Conservation (phyloP, 2,797 vertebrate species). For the Gambusia yucatana region DNA sequence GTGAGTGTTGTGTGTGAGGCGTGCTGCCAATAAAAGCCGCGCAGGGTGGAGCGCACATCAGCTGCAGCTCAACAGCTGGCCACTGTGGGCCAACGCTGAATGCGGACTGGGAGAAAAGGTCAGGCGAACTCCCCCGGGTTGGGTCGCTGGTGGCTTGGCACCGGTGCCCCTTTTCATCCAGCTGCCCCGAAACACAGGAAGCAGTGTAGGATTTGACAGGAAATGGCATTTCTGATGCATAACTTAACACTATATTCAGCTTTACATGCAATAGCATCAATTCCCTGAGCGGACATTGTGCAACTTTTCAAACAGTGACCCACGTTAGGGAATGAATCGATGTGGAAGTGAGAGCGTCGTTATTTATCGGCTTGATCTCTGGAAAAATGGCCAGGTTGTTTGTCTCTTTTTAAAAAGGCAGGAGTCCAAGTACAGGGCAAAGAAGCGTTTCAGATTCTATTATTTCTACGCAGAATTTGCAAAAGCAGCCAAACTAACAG, state of each 20-base stretch:
- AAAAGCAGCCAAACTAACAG: background rate
- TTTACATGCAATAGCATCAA: background rate
- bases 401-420: background rate
- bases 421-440: background rate
- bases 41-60: conserved; percentile 76
- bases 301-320: background rate
- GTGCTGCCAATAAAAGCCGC: conserved; percentile 70
- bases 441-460: background rate
- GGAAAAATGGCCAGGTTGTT: background rate
- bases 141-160: conserved; percentile 60
- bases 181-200: conserved; percentile 26
- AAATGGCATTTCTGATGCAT: background rate
- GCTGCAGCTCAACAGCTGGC: conserved; percentile 76
- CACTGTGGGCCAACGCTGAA: conserved; percentile 52
- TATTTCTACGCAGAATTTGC: background rate
- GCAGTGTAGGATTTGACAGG: background rate
- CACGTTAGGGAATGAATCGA: background rate
- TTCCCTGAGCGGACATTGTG: background rate
- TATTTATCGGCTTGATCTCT: conserved; percentile 3
- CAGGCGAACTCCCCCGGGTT: conserved; percentile 48
- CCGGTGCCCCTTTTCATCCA: conserved; percentile 25
- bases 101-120: conserved; percentile 54
- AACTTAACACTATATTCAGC: background rate
- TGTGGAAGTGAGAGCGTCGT: conserved; percentile 20
- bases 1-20: conserved; percentile 54